A percentile compares a stretch with the other conserved stretches of the same genome.
These are phyloP conservation scores for Xiphophorus hellerii DNA, from an alignment of 2,113 vertebrate genomes.

Conservation along the genomic window DNA sequence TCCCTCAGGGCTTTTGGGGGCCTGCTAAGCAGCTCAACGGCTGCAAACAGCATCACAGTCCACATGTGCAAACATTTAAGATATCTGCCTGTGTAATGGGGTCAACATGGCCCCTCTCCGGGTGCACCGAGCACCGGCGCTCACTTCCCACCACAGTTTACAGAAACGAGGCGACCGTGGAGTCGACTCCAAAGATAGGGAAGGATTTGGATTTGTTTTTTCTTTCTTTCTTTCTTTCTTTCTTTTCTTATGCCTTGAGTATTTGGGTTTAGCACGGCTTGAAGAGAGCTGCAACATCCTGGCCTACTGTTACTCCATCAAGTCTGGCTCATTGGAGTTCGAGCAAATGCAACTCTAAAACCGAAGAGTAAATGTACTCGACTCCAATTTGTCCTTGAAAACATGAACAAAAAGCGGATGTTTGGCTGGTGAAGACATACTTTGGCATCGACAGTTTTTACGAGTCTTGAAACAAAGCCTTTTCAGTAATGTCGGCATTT, in stretches of 20 bases:
- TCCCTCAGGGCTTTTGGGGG: constrained; percentile 67
- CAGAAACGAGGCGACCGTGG: constrained; percentile 37
- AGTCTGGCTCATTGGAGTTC: neutral
- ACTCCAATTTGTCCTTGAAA: neutral
- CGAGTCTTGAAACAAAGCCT: neutral
- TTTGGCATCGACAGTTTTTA: neutral
- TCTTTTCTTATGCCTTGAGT: neutral
- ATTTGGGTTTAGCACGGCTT: neutral
- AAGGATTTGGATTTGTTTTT: neutral
- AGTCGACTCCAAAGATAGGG: constrained; percentile 34
- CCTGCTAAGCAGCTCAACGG: constrained; percentile 70
- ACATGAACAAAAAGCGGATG: neutral
- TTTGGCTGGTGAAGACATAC: neutral
- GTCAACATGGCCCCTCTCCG: constrained; percentile 72
- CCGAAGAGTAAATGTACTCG: neutral
- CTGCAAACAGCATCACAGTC: constrained; percentile 74
- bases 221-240: no score
- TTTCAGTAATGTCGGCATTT: no score
- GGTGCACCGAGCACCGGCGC: constrained; percentile 47
- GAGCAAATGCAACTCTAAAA: neutral
- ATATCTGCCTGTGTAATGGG: constrained; percentile 73
- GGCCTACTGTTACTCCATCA: no score
- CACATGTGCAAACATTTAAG: constrained; percentile 83
- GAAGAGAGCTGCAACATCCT: neutral
- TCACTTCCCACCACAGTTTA: constrained; percentile 57